Evolutionary conservation across 1,140 invertebrate species (phyloP), one percentile per base, ranked within the genome.

Genomic region (Dendroctonus ponderosae): DNA sequence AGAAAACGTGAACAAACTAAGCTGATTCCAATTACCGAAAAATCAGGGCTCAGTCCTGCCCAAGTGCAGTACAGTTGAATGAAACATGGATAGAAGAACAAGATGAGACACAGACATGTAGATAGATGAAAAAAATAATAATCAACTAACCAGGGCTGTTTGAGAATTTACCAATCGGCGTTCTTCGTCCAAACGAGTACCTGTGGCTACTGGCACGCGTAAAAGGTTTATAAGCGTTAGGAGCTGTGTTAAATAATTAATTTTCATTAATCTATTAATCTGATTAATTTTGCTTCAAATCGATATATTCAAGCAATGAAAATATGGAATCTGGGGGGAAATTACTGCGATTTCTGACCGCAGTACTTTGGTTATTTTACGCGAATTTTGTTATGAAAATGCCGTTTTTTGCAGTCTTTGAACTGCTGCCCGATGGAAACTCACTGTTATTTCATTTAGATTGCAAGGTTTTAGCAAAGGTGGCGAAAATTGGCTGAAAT

Each of bases 121-220:
- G 43, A 46, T 46, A 46, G 49, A n/a, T n/a, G n/a, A 48, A 62
- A 71, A 58, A 53, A 48, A n/a, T 11, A 40, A 67, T 39, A 56
- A 60, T 15, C 15, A 58, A 62, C 75, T 74, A 74, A 77, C 76
- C 90, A 68, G 86, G 86, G 61, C 85, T 82, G 12, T 84, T 80
- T 43, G 78, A 80, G 54, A 77, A 82, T 76, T 85, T 85, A 63
- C 82, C 79, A 9, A 82, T 78, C 56, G 76, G 79, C 8, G 85
- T 84, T 70, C 85, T 85, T 48, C 82, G 73, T 39, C 85, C 84
- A 75, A 86, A 91, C 5, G 87, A 87, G 71, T 86, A 89, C 51
- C 84, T 81, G 70, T 86, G 67, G 75, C 79, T 81, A 78, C 79
- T 79, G 76, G 79, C 72, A 76, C 82, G 70, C 73, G 73, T 72